These are phyloP conservation scores for Camponotus vicinus DNA, from an alignment of 1,140 invertebrate species.

Conservation along the genomic window DNA sequence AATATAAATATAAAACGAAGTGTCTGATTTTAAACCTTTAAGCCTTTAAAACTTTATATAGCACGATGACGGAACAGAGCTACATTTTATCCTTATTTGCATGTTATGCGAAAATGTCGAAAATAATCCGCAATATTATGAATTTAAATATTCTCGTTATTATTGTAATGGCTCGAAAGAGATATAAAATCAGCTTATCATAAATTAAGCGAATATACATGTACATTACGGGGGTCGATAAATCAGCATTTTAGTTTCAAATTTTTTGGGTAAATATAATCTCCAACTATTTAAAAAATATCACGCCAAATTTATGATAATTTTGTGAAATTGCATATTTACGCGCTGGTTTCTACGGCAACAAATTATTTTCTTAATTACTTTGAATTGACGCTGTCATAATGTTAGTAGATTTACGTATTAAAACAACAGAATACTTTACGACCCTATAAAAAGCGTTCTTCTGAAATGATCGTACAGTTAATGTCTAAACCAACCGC, in stretches of 20 bases:
- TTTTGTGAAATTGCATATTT: constrained; percentile 9
- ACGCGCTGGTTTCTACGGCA: not conserved
- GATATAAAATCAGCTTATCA: constrained; percentile 51
- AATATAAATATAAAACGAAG: constrained; percentile 9
- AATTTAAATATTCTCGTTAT: constrained; percentile 60
- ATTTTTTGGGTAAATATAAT: constrained; percentile 14
- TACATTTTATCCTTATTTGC: constrained; percentile 45
- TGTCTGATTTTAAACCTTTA: constrained; percentile 34
- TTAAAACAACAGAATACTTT: constrained; percentile 6
- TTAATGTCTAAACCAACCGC: constrained; percentile 12
- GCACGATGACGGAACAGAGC: constrained; percentile 2
- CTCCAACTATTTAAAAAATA: constrained; percentile 9
- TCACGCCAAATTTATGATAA: not conserved
- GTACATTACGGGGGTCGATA: not conserved
- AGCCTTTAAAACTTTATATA: not conserved
- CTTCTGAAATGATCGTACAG: not conserved
- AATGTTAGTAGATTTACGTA: constrained; percentile 6
- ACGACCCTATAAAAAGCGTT: constrained; percentile 20
- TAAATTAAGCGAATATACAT: constrained; percentile 41
- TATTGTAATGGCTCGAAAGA: constrained; percentile 22
- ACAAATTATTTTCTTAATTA: constrained; percentile 48
- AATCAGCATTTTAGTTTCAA: constrained; percentile 21
- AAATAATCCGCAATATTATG: constrained; percentile 54
- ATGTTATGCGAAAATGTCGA: constrained; percentile 47
- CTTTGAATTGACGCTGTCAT: not conserved